Evolutionary conservation across 2,113 vertebrate genomes (phyloP).

Genomic region (Equus quagga): DNA sequence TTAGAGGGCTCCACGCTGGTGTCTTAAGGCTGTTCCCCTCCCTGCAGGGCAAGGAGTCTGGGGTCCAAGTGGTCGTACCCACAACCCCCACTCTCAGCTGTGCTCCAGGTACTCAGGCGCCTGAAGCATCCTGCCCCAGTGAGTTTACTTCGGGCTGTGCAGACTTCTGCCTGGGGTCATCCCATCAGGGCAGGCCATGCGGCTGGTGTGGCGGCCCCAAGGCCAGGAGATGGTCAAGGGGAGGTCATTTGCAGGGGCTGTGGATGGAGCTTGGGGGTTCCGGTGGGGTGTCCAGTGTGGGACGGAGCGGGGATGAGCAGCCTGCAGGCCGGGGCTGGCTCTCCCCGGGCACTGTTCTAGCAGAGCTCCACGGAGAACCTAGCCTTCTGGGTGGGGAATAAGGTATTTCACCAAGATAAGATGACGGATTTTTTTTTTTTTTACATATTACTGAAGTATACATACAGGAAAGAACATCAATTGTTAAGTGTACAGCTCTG

Average conservation of each 20-base stretch:
- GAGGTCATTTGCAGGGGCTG: not conserved
- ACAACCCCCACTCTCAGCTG: not conserved
- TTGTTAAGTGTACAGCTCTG: not conserved
- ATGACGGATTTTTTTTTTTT: not conserved
- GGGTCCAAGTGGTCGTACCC: not conserved
- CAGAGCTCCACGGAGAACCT: not conserved
- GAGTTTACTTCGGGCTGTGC: not conserved
- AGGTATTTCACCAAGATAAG: not conserved
- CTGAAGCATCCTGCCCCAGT: not conserved
- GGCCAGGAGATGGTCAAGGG: not conserved
- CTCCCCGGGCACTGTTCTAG: not conserved
- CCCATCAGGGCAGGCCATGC: too few species aligned
- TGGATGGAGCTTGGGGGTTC: not conserved
- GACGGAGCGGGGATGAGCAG: not conserved
- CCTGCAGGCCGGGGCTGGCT: not conserved
- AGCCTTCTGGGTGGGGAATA: not conserved
- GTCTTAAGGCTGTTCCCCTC: not conserved
- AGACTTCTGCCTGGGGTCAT: not conserved
- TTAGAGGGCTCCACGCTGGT: not conserved
- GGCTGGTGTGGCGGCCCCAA: too few species aligned
- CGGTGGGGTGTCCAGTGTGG: not conserved
- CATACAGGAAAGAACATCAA: too few species aligned
- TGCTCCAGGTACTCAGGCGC: not conserved
- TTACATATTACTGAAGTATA: not conserved
- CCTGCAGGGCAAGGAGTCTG: not conserved